Percentiles rank a stretch among this genome's conserved stretches.
phyloP scores from a whole-genome alignment of 2,797 vertebrate genomes.

The Falco columbarius region DNA sequence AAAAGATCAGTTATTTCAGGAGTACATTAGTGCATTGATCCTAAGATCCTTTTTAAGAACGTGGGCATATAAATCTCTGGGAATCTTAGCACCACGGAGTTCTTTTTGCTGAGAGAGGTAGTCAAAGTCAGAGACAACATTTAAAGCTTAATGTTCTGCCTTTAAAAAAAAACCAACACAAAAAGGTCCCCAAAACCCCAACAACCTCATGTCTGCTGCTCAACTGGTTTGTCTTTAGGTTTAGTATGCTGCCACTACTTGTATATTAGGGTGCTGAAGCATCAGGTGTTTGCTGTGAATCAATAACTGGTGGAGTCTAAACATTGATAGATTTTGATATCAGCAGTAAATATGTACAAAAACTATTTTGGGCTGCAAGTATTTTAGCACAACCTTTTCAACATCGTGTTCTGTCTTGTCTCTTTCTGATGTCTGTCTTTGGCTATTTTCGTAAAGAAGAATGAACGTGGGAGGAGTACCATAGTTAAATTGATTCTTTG shows the following conservation, averaged over 20 bases:
- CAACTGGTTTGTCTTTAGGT: background rate
- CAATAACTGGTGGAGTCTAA: background rate
- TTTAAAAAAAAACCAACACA: background rate
- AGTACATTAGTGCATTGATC: background rate
- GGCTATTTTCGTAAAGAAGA: background rate
- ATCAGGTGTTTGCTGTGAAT: background rate
- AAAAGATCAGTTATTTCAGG: conserved; percentile 57
- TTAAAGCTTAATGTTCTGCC: conserved; percentile 27
- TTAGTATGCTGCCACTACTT: background rate
- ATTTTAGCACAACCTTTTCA: background rate
- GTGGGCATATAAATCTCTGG: conserved; percentile 24
- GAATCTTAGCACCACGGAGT: background rate
- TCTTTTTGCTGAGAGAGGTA: conserved; percentile 31
- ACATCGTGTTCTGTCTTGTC: background rate
- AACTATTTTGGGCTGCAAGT: background rate
- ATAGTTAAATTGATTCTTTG: background rate
- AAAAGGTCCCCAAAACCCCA: too few relatives aligned
- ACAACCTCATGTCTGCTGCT: background rate
- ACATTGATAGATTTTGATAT: background rate
- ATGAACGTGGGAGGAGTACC: background rate
- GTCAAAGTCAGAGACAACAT: conserved; percentile 41
- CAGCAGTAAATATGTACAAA: background rate
- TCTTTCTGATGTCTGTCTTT: background rate
- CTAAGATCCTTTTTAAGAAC: conserved; percentile 46
- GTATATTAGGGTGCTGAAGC: background rate